Conservation (phyloP, 1,140 invertebrate species). For the Drosophila triauraria region DNA sequence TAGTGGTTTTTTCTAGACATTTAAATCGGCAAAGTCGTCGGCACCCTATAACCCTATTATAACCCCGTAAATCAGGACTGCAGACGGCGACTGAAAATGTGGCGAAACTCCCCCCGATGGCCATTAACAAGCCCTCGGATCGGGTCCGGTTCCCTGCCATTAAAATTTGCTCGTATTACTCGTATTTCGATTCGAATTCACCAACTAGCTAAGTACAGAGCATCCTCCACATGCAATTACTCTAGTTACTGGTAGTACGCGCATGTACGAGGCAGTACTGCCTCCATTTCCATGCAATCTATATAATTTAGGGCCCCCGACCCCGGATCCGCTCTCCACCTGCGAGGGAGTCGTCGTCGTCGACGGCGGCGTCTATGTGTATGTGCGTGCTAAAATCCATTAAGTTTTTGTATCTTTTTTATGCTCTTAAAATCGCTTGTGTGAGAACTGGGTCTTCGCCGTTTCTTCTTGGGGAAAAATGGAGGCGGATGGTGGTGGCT, state of each 20-base stretch:
- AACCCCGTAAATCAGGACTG: slow-evolving; percentile 10
- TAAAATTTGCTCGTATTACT: slow-evolving; percentile 2
- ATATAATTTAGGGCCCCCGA: slow-evolving; percentile 51
- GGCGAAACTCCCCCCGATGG: neutral
- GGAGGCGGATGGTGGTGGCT: slow-evolving; percentile 1
- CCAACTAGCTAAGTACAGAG: slow-evolving; percentile 38
- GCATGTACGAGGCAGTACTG: slow-evolving; percentile 29
- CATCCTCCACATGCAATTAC: slow-evolving; percentile 50
- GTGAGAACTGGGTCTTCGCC: slow-evolving; percentile 79
- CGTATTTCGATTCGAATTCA: slow-evolving; percentile 15
- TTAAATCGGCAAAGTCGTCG: neutral
- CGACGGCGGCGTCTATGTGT: slow-evolving; percentile 7
- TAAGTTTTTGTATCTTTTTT: slow-evolving; percentile 74
- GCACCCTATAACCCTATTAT: slow-evolving; percentile 9
- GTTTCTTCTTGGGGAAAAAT: slow-evolving; percentile 46
- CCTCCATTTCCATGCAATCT: slow-evolving; percentile 56
- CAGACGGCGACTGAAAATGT: neutral
- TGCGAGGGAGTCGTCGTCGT: slow-evolving; percentile 30
- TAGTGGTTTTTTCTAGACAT: slow-evolving; percentile 10
- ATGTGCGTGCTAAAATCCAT: slow-evolving; percentile 81
- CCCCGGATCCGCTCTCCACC: slow-evolving; percentile 10
- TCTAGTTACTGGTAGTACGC: slow-evolving; percentile 46
- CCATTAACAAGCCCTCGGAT: neutral
- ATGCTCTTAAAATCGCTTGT: slow-evolving; percentile 75
- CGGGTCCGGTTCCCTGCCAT: slow-evolving; percentile 14